A percentile compares a stretch with the other conserved stretches of the same genome.
Evolutionary conservation across 2,888 invertebrate species (phyloP).

Genomic region (Argyra leucocephala): DNA sequence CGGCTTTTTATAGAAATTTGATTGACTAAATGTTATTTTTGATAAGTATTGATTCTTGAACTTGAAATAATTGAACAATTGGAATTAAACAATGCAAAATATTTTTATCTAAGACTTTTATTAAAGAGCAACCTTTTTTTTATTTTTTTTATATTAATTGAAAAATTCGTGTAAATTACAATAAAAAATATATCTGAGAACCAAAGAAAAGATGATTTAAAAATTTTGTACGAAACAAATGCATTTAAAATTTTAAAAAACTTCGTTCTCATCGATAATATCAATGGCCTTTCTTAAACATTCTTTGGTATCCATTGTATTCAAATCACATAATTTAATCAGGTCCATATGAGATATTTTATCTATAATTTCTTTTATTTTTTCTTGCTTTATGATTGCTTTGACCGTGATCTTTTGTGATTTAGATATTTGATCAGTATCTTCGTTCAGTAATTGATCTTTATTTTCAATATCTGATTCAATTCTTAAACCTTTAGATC

Average conservation of each 20-base stretch:
- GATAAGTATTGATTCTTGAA: too few relatives aligned
- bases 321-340: constrained; percentile 44
- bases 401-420: constrained; percentile 34
- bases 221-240: too few relatives aligned
- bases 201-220: too few relatives aligned
- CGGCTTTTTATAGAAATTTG: too few relatives aligned
- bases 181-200: too few relatives aligned
- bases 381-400: constrained; percentile 41
- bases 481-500: constrained; percentile 35
- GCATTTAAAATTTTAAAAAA: neutral
- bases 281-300: constrained; percentile 45
- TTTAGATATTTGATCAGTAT: constrained; percentile 15
- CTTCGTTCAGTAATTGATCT: constrained; percentile 11
- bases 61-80: too few relatives aligned
- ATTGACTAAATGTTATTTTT: too few relatives aligned
- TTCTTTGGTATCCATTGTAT: constrained; percentile 46
- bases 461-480: constrained; percentile 31
- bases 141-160: too few relatives aligned
- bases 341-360: constrained; percentile 44
- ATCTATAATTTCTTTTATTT: constrained; percentile 44
- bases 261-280: constrained; percentile 39
- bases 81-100: too few relatives aligned
- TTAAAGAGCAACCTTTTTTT: too few relatives aligned
- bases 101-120: too few relatives aligned
- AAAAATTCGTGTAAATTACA: too few relatives aligned